Evolutionary conservation across 2,113 vertebrate genomes (phyloP), one percentile per base, ranked within the genome.

Genomic region (Ranitomeya imitator): DNA sequence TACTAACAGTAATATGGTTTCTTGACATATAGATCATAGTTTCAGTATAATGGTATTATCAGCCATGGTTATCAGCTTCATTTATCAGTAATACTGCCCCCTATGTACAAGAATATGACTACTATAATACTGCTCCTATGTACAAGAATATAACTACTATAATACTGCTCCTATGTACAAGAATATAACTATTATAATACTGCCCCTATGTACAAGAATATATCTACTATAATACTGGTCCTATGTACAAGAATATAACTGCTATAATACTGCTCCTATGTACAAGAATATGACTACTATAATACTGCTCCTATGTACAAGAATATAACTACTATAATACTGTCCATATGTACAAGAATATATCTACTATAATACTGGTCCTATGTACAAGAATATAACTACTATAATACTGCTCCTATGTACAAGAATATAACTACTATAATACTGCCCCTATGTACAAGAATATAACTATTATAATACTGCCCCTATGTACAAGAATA

Each of bases 301-400:
- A 67, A 67, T 67, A 67, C 63, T 67, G 21, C 63, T 2, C 1
- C 26, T 31, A 31, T 31, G 26, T 31, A 31, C 26, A 31, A 31
- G 26, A 31, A 31, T 31, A 31, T 31, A 31, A 31, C 26, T 74
- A 51, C 71, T 74, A 74, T 74, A 74, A 74, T 74, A 74, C 71
- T 74, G 15, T 6, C 18, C 71, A 37, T 74, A 74, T 74, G 26
- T 74, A 74, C 71, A 74, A 51, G 71, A 45, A 74, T 74, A 74
- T 74, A 74, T 37, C 69, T 16, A 73, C 71, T 74, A 74, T 74
- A 74, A 74, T 74, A 74, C 71, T 74, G 15, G 6, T 19, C 37
- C 71, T 74, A 74, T 74, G 26, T 74, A 74, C 71, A 74, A 51
- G 71, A 45, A 74, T 74, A 74, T 74, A 74, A 73, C 69, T 31